These are phyloP conservation scores for Scatophagus argus DNA, from an alignment of 2,113 vertebrate species.

Conservation along the genomic window DNA sequence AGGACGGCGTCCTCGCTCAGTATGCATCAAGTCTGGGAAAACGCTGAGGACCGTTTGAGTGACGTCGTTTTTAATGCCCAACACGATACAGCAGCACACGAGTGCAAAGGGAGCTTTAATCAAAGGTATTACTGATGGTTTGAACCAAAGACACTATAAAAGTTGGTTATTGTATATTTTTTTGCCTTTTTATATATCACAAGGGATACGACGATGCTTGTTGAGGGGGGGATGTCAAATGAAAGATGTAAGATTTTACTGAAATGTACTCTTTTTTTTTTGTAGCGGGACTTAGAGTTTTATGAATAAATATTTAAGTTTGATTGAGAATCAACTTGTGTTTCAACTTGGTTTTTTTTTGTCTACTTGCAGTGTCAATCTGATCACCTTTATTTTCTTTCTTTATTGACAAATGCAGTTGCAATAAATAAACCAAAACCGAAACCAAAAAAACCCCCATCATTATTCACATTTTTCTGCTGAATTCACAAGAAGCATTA, in stretches of 20 bases:
- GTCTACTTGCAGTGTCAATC: too few species aligned
- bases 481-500: slow-evolving; percentile 7
- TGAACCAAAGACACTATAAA: slow-evolving; percentile 81
- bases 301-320: slow-evolving; percentile 84
- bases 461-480: not conserved
- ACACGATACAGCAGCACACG: not conserved
- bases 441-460: not conserved
- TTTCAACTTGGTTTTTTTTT: not conserved
- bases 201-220: slow-evolving; percentile 66
- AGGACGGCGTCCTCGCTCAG: not conserved
- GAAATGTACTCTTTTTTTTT: slow-evolving; percentile 57
- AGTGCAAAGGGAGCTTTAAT: slow-evolving; percentile 55
- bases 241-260: slow-evolving; percentile 69
- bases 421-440: not conserved
- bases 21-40: slow-evolving; percentile 9
- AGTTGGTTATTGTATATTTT: slow-evolving; percentile 73
- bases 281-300: slow-evolving; percentile 77
- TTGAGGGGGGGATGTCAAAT: slow-evolving; percentile 58
- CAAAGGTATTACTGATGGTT: slow-evolving; percentile 53
- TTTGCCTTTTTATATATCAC: slow-evolving; percentile 71
- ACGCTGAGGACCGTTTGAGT: not conserved
- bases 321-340: slow-evolving; percentile 55
- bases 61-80: not conserved
- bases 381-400: not conserved
- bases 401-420: slow-evolving; percentile 43